Percentiles rank a stretch among this genome's conserved stretches.
Evolutionary conservation across 1,140 invertebrate genomes (phyloP).

Genomic region (Galleria mellonella): DNA sequence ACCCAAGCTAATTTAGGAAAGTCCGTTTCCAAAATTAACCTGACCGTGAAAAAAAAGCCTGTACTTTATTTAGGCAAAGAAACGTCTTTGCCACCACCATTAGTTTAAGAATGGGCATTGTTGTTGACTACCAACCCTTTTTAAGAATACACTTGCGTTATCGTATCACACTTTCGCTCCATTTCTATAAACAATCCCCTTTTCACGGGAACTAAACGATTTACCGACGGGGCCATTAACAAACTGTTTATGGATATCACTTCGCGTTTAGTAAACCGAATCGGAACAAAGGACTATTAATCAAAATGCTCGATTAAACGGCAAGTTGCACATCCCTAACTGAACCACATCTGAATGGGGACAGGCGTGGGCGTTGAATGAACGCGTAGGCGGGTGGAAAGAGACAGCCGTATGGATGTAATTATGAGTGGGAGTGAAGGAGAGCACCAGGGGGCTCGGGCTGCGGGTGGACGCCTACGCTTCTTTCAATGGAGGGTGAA

Average conservation of each 20-base stretch:
- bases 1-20: too few species aligned
- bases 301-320: constrained; percentile 14
- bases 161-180: too few species aligned
- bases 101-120: too few species aligned
- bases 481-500: constrained; percentile 28
- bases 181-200: too few species aligned
- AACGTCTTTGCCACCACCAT: too few species aligned
- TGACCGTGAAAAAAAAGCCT: too few species aligned
- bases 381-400: constrained; percentile 25
- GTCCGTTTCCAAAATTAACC: too few species aligned
- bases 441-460: neutral
- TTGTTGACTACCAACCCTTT: too few species aligned
- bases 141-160: too few species aligned
- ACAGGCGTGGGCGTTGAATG: constrained; percentile 38
- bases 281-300: constrained; percentile 6
- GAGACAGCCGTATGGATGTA: neutral
- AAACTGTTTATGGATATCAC: neutral
- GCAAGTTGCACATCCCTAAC: constrained; percentile 16
- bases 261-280: neutral
- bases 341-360: constrained; percentile 29
- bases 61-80: too few species aligned
- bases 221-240: too few species aligned
- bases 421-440: constrained; percentile 10
- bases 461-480: constrained; percentile 18
- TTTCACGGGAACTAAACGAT: too few species aligned